Base-by-base conservation (phyloP, 2,888 invertebrate genomes). In the Liodrosophila aerea region DNA sequence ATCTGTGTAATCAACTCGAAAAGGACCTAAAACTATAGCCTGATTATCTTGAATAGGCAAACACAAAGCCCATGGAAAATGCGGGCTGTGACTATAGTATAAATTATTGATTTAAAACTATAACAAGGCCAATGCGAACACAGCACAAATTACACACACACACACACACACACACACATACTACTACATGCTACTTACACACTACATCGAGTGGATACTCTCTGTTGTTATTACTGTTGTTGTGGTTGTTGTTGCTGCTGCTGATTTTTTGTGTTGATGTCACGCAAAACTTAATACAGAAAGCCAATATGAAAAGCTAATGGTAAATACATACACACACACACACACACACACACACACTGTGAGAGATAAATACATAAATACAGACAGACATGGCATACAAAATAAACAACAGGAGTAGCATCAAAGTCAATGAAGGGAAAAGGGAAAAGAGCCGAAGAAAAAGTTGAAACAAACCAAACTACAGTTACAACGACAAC, bases 61-160 rank as follows among this genome's bases (percentile, higher is more conserved):
- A 44, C 45, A 44, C n/a, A 53, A 37, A 34, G 22, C 40, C 12
- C 27, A 22, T 41, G 5, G 27, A 7, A 41, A 41, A 41, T 41
- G 27, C 39, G 16, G 39, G 39, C 37, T 40, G 31, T 33, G 54
- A 40, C 9, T 53, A 60, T 73, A 73, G 49, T 68, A 73, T 82
- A 73, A 52, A 64, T 75, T 82, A 82, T 82, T 77, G 78, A 77
- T 77, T 82, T 58, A 56, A 63, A 77, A 72, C 71, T 59, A 66
- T 64, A 60, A 59, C 82, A 82, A 77, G 82, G 77, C 61, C 82
- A 80, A 30, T 53, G 57, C 62, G 33, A 72, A 36, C 50, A 46
- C 58, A 49, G 52, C 54, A 66, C 29, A 62, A 72, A 73, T 62
- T 62, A 64, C 62, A 80, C 73, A 44, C 67, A 51, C 45, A 27